phyloP scores from a whole-genome alignment of 1,140 invertebrate species.

The Musca vetustissima region DNA sequence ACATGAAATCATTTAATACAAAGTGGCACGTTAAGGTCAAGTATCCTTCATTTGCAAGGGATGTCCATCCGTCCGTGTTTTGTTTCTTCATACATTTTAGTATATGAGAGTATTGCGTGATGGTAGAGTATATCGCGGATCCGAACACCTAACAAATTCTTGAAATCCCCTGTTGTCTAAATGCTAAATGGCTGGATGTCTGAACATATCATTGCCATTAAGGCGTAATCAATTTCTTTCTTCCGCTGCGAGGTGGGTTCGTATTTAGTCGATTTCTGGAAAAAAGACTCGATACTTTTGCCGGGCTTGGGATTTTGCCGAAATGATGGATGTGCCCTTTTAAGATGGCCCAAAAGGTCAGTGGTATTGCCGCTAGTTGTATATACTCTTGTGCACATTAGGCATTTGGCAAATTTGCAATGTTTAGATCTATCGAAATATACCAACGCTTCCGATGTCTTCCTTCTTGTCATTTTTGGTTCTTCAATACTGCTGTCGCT shows the following conservation, averaged over 20 bases:
- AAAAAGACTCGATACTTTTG: background rate
- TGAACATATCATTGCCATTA: background rate
- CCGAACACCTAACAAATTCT: background rate
- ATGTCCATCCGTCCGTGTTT: conserved; percentile 11
- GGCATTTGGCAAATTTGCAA: background rate
- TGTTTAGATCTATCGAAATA: background rate
- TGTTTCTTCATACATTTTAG: background rate
- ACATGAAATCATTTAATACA: background rate
- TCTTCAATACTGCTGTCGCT: too few relatives aligned
- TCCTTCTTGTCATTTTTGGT: background rate
- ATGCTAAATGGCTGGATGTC: background rate
- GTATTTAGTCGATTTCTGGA: background rate
- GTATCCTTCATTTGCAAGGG: background rate
- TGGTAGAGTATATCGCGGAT: background rate
- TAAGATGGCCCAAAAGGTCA: background rate
- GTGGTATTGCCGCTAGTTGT: background rate
- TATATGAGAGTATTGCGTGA: background rate
- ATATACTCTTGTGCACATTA: background rate
- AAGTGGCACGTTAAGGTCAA: conserved; percentile 5
- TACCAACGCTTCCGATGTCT: background rate
- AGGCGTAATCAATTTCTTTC: background rate
- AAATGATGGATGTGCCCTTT: background rate
- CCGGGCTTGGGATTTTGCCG: background rate
- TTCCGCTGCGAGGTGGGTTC: background rate
- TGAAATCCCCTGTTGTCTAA: background rate